These are phyloP conservation scores for Gobionotothen gibberifrons DNA, from an alignment of 2,797 vertebrate genomes.

Conservation along the genomic window DNA sequence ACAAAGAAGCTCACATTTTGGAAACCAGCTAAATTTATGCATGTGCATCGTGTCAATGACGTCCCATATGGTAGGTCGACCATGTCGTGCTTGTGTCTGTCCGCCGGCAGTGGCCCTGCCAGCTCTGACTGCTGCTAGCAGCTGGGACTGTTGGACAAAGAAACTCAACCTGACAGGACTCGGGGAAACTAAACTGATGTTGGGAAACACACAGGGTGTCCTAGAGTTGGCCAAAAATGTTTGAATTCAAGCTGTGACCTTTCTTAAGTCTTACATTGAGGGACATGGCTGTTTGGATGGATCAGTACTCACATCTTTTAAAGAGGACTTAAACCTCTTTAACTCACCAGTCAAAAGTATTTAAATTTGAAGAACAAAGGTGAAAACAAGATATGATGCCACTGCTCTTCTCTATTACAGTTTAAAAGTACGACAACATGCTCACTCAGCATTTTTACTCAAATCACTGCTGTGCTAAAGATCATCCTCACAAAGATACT, in stretches of 20 bases:
- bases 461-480: too few species aligned
- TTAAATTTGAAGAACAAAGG: not conserved
- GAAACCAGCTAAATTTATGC: not conserved
- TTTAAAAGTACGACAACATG: not conserved
- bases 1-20: not conserved
- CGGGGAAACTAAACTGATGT: constrained; percentile 26
- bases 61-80: constrained; percentile 65
- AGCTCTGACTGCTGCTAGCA: constrained; percentile 46
- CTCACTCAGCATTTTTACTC: too few species aligned
- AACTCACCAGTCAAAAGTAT: not conserved
- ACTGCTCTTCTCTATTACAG: not conserved
- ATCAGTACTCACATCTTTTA: too few species aligned
- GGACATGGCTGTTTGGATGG: not conserved
- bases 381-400: not conserved
- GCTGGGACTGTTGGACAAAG: constrained; percentile 59
- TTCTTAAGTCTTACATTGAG: not conserved
- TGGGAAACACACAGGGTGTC: constrained; percentile 7
- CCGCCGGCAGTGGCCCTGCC: constrained; percentile 36
- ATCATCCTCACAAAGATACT: not conserved
- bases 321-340: too few species aligned
- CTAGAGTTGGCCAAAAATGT: not conserved
- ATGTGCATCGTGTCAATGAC: constrained; percentile 16
- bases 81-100: constrained; percentile 45
- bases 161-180: constrained; percentile 39
- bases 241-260: not conserved